Percentiles rank a stretch among this genome's conserved stretches.
Evolutionary conservation across 2,888 invertebrate genomes (phyloP).

Genomic region (Anticlea derivata): DNA sequence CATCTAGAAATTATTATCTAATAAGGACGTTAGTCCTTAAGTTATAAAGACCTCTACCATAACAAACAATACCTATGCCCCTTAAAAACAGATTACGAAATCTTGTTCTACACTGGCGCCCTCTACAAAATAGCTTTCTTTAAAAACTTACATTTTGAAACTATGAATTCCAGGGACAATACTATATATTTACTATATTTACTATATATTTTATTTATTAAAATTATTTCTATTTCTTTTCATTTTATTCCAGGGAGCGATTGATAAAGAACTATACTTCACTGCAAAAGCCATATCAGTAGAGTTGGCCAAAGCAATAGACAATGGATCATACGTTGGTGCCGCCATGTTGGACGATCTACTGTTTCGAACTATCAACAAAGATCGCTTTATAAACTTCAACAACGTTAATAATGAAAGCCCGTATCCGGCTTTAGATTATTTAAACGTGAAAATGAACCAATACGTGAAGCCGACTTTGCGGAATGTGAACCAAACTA

Average conservation of each 20-base stretch:
- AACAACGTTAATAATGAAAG: constrained; percentile 64
- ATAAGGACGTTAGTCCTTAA: too few species aligned
- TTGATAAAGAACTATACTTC: constrained; percentile 59
- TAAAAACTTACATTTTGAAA: too few species aligned
- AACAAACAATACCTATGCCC: too few species aligned
- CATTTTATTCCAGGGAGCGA: constrained; percentile 57
- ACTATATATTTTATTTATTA: too few species aligned
- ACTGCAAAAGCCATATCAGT: constrained; percentile 48
- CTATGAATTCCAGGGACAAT: too few species aligned
- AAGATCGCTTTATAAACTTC: constrained; percentile 58
- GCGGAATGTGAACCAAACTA: constrained; percentile 59
- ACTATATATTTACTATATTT: too few species aligned
- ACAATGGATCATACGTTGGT: constrained; percentile 46
- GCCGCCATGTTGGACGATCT: constrained; percentile 50
- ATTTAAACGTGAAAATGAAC: constrained; percentile 56
- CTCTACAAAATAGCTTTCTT: too few species aligned
- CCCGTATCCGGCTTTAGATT: constrained; percentile 54
- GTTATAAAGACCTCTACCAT: too few species aligned
- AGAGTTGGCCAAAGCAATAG: constrained; percentile 53
- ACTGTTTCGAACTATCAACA: constrained; percentile 51
- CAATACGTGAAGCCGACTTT: constrained; percentile 65
- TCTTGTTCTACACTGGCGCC: too few species aligned
- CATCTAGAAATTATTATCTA: too few species aligned
- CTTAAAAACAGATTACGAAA: too few species aligned
- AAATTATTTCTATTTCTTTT: neutral